A percentile compares a stretch with the other conserved stretches of the same genome.
Conservation (phyloP, 2,113 vertebrate genomes). For the Tor tambroides region DNA sequence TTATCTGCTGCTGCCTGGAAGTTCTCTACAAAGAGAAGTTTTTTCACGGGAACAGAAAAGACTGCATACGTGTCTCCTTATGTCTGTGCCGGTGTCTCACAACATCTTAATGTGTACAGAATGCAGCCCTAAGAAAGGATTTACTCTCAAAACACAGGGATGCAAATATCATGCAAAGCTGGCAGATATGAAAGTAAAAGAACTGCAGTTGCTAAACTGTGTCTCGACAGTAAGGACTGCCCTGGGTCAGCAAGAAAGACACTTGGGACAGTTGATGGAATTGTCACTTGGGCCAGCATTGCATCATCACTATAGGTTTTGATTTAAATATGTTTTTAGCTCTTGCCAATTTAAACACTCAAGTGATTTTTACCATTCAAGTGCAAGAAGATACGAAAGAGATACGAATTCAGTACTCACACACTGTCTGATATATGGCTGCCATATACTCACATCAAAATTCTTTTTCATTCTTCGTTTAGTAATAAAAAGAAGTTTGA, state of each 20-base stretch:
- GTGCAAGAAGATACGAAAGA: too few relatives aligned
- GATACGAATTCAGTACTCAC: too few relatives aligned
- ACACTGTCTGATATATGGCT: too few relatives aligned
- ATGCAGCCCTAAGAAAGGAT: background rate
- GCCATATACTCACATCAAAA: too few relatives aligned
- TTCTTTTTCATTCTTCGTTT: too few relatives aligned
- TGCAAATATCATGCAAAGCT: constrained; percentile 21
- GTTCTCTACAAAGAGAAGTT: constrained; percentile 11
- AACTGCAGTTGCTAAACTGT: background rate
- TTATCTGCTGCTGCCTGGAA: background rate
- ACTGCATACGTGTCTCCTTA: background rate
- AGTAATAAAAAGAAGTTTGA: too few relatives aligned
- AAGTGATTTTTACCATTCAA: too few relatives aligned
- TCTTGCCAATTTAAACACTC: too few relatives aligned
- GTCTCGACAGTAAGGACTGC: background rate
- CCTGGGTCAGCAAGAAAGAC: background rate
- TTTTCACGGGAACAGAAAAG: constrained; percentile 12
- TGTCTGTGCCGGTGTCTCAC: background rate
- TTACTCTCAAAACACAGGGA: background rate
- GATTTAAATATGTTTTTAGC: too few relatives aligned
- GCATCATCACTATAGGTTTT: too few relatives aligned
- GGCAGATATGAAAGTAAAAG: background rate
- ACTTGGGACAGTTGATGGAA: background rate
- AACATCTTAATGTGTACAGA: constrained; percentile 21
- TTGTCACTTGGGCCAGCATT: too few relatives aligned